A percentile compares a stretch with the other conserved stretches of the same genome.
These are phyloP conservation scores for Siniperca knerii DNA, from an alignment of 2,113 vertebrate species.

Conservation along the genomic window DNA sequence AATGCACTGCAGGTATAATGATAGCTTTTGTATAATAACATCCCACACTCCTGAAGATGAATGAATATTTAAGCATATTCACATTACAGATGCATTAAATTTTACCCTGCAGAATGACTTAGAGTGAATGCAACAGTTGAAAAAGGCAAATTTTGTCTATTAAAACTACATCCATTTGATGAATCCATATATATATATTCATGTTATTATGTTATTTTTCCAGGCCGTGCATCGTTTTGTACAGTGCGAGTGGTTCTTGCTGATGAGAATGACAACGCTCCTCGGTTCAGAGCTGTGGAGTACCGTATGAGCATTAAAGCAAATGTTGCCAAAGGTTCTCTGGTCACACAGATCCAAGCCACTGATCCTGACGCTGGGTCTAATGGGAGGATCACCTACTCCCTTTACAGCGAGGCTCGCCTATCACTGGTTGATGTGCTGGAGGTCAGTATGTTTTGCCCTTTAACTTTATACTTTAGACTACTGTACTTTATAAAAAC, in stretches of 20 bases:
- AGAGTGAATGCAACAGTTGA: neutral
- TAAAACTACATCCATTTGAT: neutral
- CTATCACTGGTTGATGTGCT: slow-evolving; percentile 92
- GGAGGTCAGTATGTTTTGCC: slow-evolving; percentile 83
- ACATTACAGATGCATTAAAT: slow-evolving; percentile 7
- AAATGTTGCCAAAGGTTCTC: slow-evolving; percentile 93
- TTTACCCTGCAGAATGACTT: neutral
- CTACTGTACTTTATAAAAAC: neutral
- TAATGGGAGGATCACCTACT: slow-evolving; percentile 94
- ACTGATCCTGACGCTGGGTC: slow-evolving; percentile 91
- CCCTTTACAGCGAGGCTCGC: slow-evolving; percentile 94
- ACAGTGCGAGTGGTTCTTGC: slow-evolving; percentile 92
- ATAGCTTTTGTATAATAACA: neutral
- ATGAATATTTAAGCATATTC: slow-evolving; percentile 23
- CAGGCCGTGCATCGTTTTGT: slow-evolving; percentile 91
- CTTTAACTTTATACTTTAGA: neutral
- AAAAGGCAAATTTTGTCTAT: neutral
- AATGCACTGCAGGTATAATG: neutral
- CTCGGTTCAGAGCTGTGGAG: slow-evolving; percentile 91
- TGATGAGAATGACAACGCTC: slow-evolving; percentile 97
- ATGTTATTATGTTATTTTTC: neutral
- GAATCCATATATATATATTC: neutral
- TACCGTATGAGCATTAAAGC: slow-evolving; percentile 95
- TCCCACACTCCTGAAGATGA: neutral
- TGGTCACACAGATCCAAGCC: slow-evolving; percentile 96